Evolutionary conservation across 2,113 vertebrate genomes (phyloP), one percentile per base, ranked within the genome.

Genomic region (Ammodytes dubius): DNA sequence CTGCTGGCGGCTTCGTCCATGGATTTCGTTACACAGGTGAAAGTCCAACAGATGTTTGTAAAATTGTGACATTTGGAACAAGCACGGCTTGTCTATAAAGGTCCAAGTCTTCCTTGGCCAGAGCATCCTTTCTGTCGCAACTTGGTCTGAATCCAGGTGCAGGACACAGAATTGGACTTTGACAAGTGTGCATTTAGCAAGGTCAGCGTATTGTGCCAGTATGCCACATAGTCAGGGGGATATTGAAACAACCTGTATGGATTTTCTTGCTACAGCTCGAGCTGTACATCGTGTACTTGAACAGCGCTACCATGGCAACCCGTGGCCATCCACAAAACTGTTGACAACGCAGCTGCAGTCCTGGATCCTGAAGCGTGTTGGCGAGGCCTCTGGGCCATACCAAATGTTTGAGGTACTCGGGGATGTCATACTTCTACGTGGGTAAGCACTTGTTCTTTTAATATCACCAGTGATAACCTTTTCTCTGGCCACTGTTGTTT

Each of bases 11-110:
- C 59, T 99, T 99, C 82, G 92, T 99, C 89, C 98, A 99, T 14
- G 98, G 98, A 14, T 99, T 99, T 84, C 96, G 98, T n/a, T 99
- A 99, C 87, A 99, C 97, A 91, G 96, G 98, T 99, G 76, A 95
- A 19, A 7, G 10, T 50, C 54, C 6, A 27, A 27, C 43, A 12
- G 9, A 56, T 27, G 2, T 12, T 64, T 40, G 13, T 54, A 37
- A 9, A 15, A 46, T 19, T 37, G 52, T 27, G 42, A 17, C 42
- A 39, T 66, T 61, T 40, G 45, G 17, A 43, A 12, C 7, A 9
- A 43, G 3, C 5, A 8, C 6, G 15, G 37, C 37, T 17, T 8
- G 13, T 40, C 40, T 35, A 19, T 52, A 59, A 47, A 46, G 54
- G 37, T 12, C 9, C 7, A 2, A 2, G 17, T 7, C 8, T 53